Evolutionary conservation across 1,140 invertebrate genomes (phyloP).

Genomic region (Drosophila elegans): DNA sequence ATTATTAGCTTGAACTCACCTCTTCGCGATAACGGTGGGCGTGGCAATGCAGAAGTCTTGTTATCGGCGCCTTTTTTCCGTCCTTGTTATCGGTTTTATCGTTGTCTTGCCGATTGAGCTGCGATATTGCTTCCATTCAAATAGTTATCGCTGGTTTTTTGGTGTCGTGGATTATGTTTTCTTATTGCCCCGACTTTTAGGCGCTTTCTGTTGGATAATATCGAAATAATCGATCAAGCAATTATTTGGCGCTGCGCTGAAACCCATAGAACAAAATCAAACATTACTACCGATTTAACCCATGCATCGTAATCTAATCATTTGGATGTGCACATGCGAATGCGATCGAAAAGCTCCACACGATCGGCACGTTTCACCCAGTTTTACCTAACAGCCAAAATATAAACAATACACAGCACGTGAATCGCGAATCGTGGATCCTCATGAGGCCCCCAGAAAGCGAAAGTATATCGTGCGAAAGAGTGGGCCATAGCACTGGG

Average conservation of each 20-base stretch:
- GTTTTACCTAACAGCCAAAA: constrained; percentile 34
- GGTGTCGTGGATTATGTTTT: constrained; percentile 8
- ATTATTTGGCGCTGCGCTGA: background rate
- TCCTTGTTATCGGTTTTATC: constrained; percentile 16
- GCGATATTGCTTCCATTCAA: constrained; percentile 75
- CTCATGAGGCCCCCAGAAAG: constrained; percentile 24
- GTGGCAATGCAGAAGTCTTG: constrained; percentile 33
- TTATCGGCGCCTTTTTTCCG: constrained; percentile 7
- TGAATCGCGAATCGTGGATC: constrained; percentile 22
- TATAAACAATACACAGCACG: constrained; percentile 38
- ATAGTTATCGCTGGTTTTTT: constrained; percentile 47
- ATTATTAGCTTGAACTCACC: constrained; percentile 11
- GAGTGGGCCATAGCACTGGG: background rate
- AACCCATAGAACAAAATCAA: constrained; percentile 7
- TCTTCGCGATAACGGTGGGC: constrained; percentile 22
- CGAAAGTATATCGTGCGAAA: constrained; percentile 8
- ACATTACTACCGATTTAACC: background rate
- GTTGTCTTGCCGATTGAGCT: constrained; percentile 20
- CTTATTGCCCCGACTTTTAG: background rate
- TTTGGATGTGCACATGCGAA: constrained; percentile 3
- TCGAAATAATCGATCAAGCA: background rate
- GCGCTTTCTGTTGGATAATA: background rate
- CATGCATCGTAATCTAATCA: background rate
- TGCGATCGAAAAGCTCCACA: background rate
- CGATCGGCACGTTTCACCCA: constrained; percentile 38